Conservation (phyloP, 2,888 invertebrate species). For the Drosophila pseudotalamancana region DNA sequence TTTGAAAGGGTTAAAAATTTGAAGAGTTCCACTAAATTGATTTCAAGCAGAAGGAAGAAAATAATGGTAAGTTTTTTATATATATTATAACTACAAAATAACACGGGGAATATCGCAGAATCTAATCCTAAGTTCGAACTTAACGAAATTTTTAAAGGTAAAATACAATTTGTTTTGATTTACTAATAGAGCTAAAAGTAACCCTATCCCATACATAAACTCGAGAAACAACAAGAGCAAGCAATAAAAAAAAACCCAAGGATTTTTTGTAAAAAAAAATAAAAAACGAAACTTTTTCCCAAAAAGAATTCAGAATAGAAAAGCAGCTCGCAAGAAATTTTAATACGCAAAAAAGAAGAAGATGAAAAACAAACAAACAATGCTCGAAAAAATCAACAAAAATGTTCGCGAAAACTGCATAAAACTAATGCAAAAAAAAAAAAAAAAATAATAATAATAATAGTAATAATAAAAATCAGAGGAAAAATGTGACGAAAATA, state of each 20-base stretch:
- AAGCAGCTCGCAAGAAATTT: neutral
- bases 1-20: no score
- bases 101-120: no score
- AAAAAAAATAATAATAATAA: neutral
- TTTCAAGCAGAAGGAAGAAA: no score
- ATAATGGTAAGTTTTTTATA: no score
- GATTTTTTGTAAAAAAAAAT: neutral
- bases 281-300: neutral
- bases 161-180: no score
- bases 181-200: no score
- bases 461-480: neutral
- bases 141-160: no score
- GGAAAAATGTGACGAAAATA: neutral
- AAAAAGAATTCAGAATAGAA: constrained; percentile 7
- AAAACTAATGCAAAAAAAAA: constrained; percentile 48
- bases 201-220: no score
- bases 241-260: neutral
- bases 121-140: no score
- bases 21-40: no score
- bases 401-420: constrained; percentile 65
- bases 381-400: constrained; percentile 17
- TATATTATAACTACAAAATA: no score
- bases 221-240: no score
- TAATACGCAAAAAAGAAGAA: constrained; percentile 13
- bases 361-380: constrained; percentile 36